phyloP scores from a whole-genome alignment of 2,888 invertebrate genomes.

The Sinohyriopsis cumingii region DNA sequence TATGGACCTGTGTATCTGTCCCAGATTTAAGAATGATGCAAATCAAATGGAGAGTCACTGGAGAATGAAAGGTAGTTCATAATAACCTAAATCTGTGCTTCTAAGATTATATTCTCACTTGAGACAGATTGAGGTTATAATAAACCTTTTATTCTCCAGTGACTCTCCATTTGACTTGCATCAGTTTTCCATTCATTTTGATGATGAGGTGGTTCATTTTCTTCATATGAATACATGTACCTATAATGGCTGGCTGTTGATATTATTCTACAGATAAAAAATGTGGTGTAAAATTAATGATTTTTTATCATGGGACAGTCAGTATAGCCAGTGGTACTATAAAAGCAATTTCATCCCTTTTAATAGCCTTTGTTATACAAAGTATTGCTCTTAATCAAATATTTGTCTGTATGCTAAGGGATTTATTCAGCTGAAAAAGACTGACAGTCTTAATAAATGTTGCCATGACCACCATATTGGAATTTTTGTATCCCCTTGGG shows the following conservation, averaged over 20 bases:
- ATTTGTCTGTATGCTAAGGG: no score
- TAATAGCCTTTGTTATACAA: no score
- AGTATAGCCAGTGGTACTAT: no score
- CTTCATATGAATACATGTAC: neutral
- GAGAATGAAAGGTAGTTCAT: conserved; percentile 1
- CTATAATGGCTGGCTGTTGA: neutral
- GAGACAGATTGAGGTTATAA: conserved; percentile 2
- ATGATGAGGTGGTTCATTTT: neutral
- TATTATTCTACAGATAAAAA: neutral
- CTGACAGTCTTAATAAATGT: no score
- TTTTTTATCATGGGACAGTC: no score
- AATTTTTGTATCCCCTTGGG: no score
- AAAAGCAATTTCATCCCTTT: no score
- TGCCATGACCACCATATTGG: no score
- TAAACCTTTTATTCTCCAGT: neutral
- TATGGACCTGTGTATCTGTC: no score
- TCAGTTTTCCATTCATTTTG: conserved; percentile 1
- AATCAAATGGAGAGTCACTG: neutral
- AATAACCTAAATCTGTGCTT: conserved; percentile 1
- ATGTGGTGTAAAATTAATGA: no score
- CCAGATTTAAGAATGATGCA: neutral
- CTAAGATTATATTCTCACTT: conserved; percentile 1
- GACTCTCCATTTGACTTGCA: neutral
- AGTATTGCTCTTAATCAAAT: no score
- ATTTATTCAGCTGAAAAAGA: no score